These are phyloP conservation scores for Venturia canescens DNA, from an alignment of 1,140 invertebrate species.

Conservation along the genomic window DNA sequence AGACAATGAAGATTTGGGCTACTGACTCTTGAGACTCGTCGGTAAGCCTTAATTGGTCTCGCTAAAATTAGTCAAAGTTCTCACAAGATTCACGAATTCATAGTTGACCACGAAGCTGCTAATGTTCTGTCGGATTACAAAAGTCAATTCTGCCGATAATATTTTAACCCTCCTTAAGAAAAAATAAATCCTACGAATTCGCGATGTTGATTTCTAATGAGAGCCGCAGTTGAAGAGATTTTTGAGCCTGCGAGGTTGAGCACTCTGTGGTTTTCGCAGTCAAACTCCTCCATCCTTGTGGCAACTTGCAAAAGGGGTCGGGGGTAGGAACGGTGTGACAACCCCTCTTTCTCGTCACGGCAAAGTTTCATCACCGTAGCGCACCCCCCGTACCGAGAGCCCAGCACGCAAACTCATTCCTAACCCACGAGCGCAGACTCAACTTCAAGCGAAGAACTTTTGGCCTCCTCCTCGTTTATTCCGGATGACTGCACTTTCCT, in stretches of 20 bases:
- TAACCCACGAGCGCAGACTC: slow-evolving; percentile 63
- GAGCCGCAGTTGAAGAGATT: not conserved
- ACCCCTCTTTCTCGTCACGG: slow-evolving; percentile 75
- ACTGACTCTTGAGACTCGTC: too few species aligned
- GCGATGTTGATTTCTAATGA: too few species aligned
- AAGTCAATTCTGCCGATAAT: too few species aligned
- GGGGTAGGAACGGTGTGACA: slow-evolving; percentile 72
- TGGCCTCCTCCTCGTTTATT: slow-evolving; percentile 76
- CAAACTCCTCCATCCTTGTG: not conserved
- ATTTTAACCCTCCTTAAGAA: too few species aligned
- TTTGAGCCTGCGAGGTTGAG: not conserved
- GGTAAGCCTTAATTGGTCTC: too few species aligned
- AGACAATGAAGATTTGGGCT: too few species aligned
- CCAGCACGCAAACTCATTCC: slow-evolving; percentile 73
- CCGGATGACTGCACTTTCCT: slow-evolving; percentile 77
- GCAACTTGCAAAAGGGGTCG: slow-evolving; percentile 44
- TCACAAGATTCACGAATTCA: too few species aligned
- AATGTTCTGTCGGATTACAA: too few species aligned
- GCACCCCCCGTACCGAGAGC: slow-evolving; percentile 16
- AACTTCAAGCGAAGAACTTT: slow-evolving; percentile 76
- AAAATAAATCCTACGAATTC: too few species aligned
- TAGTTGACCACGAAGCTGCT: too few species aligned
- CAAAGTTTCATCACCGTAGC: slow-evolving; percentile 75
- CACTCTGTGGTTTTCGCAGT: too few species aligned
- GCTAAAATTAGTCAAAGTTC: too few species aligned